Conservation (phyloP, 2,888 invertebrate species). For the Trichogramma dendrolimi region DNA sequence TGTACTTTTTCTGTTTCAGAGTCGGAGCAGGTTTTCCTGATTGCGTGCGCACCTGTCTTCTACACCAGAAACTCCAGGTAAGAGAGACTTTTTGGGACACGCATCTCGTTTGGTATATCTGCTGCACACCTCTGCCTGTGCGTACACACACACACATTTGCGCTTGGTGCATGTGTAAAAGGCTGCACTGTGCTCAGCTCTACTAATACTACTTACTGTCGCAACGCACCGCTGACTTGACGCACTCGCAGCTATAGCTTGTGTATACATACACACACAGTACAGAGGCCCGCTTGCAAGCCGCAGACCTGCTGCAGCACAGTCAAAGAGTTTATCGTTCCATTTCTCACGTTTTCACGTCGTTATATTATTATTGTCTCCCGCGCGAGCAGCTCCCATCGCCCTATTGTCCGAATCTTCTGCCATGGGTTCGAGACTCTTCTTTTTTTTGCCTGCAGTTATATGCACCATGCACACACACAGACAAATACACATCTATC, state of each 20-base stretch:
- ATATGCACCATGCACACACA: too few species aligned
- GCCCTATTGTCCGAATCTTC: too few species aligned
- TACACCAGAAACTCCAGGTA: slow-evolving; percentile 92
- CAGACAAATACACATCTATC: too few species aligned
- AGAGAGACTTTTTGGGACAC: background rate
- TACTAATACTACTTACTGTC: too few species aligned
- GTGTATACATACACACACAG: background rate
- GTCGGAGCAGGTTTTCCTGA: slow-evolving; percentile 80
- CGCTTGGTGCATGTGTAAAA: too few species aligned
- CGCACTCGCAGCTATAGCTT: background rate
- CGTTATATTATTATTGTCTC: background rate
- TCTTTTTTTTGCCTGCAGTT: background rate
- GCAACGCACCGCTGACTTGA: too few species aligned
- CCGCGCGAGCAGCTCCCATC: background rate
- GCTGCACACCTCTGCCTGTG: too few species aligned
- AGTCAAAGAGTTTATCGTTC: slow-evolving; percentile 21
- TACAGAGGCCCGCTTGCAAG: slow-evolving; percentile 5
- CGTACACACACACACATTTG: too few species aligned
- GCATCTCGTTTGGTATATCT: too few species aligned
- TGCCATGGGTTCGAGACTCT: background rate
- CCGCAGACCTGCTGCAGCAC: background rate
- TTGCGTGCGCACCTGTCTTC: slow-evolving; percentile 74
- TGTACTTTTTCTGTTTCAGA: slow-evolving; percentile 56
- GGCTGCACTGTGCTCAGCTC: too few species aligned
- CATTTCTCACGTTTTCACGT: slow-evolving; percentile 29